Conservation (phyloP, 2,797 vertebrate species). For the Sebastes jordani region DNA sequence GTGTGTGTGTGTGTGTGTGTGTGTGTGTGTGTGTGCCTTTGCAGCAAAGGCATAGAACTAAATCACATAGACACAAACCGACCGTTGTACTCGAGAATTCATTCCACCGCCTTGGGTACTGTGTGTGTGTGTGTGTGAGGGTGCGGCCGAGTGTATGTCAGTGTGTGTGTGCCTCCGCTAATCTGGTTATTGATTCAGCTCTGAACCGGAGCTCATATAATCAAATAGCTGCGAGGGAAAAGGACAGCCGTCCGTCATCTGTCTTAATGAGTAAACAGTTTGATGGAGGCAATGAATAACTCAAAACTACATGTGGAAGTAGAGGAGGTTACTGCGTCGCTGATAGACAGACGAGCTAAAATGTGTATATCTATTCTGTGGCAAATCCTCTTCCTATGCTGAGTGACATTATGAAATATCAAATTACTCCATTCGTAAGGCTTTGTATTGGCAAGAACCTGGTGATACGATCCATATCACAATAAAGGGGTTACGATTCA, state of each 20-base stretch:
- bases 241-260: constrained; percentile 77
- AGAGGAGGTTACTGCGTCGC: constrained; percentile 35
- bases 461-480: too few species aligned
- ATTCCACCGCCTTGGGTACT: constrained; percentile 59
- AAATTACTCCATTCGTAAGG: constrained; percentile 5
- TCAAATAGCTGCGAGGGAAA: constrained; percentile 76
- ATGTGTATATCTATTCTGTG: constrained; percentile 6
- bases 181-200: constrained; percentile 80
- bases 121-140: constrained; percentile 7
- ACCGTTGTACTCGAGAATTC: constrained; percentile 68
- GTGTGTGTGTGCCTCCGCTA: constrained; percentile 45
- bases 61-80: constrained; percentile 66
- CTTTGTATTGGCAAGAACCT: too few species aligned
- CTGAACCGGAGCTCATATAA: constrained; percentile 76
- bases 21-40: constrained; percentile 37
- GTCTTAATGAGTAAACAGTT: constrained; percentile 76
- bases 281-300: constrained; percentile 69
- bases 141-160: constrained; percentile 34
- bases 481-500: too few species aligned
- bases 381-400: constrained; percentile 6
- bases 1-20: not conserved
- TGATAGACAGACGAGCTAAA: constrained; percentile 32
- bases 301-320: constrained; percentile 56
- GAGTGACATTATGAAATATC: not conserved
- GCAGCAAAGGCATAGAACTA: constrained; percentile 68